phyloP scores from a whole-genome alignment of 2,113 vertebrate genomes.

The Chaetorhynchus papuensis region DNA sequence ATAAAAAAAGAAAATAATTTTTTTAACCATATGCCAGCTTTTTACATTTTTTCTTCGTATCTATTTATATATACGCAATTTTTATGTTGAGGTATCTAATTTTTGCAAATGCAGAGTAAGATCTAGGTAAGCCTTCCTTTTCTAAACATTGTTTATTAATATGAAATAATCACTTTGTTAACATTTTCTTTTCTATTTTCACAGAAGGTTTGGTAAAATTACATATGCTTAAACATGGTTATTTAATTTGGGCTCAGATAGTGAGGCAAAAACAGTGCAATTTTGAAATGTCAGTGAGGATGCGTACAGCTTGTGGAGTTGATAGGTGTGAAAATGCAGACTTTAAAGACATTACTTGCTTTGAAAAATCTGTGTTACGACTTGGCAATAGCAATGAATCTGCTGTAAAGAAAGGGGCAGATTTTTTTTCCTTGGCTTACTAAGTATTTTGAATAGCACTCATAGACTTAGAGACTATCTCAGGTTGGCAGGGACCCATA shows the following conservation, averaged over 20 bases:
- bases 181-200: not conserved
- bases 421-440: not conserved
- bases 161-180: not conserved
- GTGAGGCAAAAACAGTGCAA: not conserved
- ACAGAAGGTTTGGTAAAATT: not conserved
- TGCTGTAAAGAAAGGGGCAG: not conserved
- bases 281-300: slow-evolving; percentile 4
- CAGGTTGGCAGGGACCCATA: not conserved
- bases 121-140: not conserved
- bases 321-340: slow-evolving; percentile 28
- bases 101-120: not conserved
- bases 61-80: not conserved
- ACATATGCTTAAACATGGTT: not conserved
- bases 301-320: not conserved
- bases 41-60: not conserved
- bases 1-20: not conserved
- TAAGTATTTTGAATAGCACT: not conserved
- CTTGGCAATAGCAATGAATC: not conserved
- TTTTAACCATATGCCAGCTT: not conserved
- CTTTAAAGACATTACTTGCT: not conserved
- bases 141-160: not conserved
- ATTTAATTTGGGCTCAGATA: slow-evolving; percentile 1
- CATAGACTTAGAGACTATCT: not conserved
- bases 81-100: not conserved
- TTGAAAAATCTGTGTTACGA: not conserved